Evolutionary conservation across 2,888 invertebrate genomes (phyloP), one percentile per base, ranked within the genome.

Genomic region (Meteorus cinctellus): DNA sequence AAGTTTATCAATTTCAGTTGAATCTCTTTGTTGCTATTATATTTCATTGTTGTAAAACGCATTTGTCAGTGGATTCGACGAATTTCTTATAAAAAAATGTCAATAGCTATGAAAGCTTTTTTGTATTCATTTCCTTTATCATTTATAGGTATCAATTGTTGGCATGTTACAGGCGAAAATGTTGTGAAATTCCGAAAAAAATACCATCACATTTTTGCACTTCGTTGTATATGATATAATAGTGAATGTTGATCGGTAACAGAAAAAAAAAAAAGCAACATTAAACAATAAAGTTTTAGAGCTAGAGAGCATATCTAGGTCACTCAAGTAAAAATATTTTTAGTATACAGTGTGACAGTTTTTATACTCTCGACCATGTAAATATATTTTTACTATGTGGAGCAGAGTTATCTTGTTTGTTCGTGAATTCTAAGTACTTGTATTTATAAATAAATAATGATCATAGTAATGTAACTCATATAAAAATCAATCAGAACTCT

Each of bases 71-170:
- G n/a, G 48, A 16, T 48, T n/a, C n/a, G n/a, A n/a, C n/a, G 4
- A 55, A 55, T 55, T n/a, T 24, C n/a, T 55, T n/a, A 8, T 8
- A 19, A 55, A 24, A 24, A 4, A 24, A 8, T 5, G 1, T 55
- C 6, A 24, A 6, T 19, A 6, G 2, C 48, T 3, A 4, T n/a
- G 4, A 41, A 12, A 48, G 48, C 48, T 48, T 48, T 48, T 16
- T 48, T 48, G 48, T 48, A 16, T 48, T 48, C n/a, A n/a, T 48
- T 48, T 48, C n/a, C 8, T 55, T 55, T 55, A n/a, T 55, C n/a
- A 55, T 19, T 2, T 19, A 55, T 24, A 19, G 19, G n/a, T 19
- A 55, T 55, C 8, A 19, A 55, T 55, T 55, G 2, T 55, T 19
- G 8, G 6, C 19, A 8, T 24, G 24, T 6, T 19, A 8, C 19